phyloP scores from a whole-genome alignment of 2,888 invertebrate species.

The Epinotia nisella region DNA sequence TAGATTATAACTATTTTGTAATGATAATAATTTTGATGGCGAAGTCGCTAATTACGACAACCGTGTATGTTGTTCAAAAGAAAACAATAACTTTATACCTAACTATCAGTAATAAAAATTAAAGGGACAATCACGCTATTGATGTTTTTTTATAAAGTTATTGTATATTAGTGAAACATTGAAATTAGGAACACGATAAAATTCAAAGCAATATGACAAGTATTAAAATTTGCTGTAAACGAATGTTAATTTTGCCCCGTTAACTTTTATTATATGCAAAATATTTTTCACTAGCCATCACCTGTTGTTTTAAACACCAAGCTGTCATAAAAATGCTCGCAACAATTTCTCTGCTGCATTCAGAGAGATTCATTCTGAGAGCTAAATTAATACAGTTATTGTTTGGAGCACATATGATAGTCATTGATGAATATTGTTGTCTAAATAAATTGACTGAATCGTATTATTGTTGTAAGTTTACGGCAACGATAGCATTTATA shows the following conservation, averaged over 20 bases:
- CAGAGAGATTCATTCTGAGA: neutral
- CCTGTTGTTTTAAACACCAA: constrained; percentile 27
- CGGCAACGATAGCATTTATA: neutral
- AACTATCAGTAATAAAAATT: neutral
- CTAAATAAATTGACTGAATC: neutral
- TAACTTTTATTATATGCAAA: constrained; percentile 15
- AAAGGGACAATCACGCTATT: neutral
- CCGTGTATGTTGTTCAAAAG: neutral
- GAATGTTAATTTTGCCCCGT: neutral
- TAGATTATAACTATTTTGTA: too few relatives aligned
- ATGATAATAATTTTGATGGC: too few relatives aligned
- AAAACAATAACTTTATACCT: neutral
- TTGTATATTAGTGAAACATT: neutral
- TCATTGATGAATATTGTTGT: neutral
- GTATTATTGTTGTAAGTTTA: too few relatives aligned
- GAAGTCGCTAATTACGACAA: neutral
- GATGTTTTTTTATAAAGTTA: neutral
- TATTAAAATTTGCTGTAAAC: neutral
- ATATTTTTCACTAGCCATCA: constrained; percentile 10
- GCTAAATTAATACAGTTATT: constrained; percentile 11
- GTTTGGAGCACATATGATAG: neutral
- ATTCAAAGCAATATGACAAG: neutral
- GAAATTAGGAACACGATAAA: neutral
- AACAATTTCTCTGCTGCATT: constrained; percentile 16
- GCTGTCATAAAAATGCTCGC: constrained; percentile 25